Evolutionary conservation across 2,888 invertebrate genomes (phyloP).

Genomic region (Leptinotarsa peninsularis): DNA sequence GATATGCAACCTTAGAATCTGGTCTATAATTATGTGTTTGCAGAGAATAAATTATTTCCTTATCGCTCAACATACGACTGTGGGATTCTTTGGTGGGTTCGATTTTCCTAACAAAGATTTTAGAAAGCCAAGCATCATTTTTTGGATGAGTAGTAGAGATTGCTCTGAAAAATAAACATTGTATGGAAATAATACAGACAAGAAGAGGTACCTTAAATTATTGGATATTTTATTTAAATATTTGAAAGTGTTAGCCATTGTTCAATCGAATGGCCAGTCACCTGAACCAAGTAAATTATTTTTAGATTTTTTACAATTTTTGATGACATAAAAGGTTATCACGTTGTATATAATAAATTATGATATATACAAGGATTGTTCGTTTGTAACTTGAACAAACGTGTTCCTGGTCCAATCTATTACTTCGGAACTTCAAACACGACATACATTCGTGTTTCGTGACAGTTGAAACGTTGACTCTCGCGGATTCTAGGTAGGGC

Average conservation of each 20-base stretch:
- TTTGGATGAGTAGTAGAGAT: slow-evolving; percentile 63
- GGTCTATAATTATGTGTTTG: slow-evolving; percentile 96
- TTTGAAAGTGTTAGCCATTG: slow-evolving; percentile 60
- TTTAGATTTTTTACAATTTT: slow-evolving; percentile 48
- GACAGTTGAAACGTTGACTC: too few relatives aligned
- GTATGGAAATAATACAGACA: slow-evolving; percentile 1
- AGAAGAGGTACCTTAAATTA: slow-evolving; percentile 56
- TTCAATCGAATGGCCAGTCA: slow-evolving; percentile 12
- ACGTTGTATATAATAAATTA: slow-evolving; percentile 21
- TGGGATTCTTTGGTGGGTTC: slow-evolving; percentile 96
- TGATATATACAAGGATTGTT: not conserved
- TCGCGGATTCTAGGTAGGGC: too few relatives aligned
- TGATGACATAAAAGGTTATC: slow-evolving; percentile 56
- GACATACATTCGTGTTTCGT: not conserved
- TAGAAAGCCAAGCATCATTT: slow-evolving; percentile 88
- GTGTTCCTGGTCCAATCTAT: too few relatives aligned
- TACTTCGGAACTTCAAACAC: too few relatives aligned
- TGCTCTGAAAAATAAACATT: slow-evolving; percentile 48
- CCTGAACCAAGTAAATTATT: slow-evolving; percentile 41
- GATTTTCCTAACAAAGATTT: slow-evolving; percentile 88
- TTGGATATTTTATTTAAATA: slow-evolving; percentile 55
- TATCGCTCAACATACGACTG: slow-evolving; percentile 95
- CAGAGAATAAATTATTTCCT: slow-evolving; percentile 94
- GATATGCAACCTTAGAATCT: slow-evolving; percentile 86
- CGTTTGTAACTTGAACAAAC: not conserved